These are phyloP conservation scores for Osedax frankpressi DNA, from an alignment of 2,888 invertebrate genomes.

Conservation along the genomic window DNA sequence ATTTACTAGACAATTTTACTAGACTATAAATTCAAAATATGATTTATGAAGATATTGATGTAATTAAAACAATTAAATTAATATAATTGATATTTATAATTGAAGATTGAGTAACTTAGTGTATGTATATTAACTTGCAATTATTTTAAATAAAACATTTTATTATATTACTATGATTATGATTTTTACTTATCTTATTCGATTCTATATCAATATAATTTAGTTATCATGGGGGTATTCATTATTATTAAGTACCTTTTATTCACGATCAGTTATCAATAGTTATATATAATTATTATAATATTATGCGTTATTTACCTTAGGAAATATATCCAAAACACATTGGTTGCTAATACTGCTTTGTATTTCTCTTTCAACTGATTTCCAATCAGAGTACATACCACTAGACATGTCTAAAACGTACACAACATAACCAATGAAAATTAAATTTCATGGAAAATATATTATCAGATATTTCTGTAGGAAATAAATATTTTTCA, in stretches of 20 bases:
- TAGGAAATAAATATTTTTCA: too few relatives aligned
- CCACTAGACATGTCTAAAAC: background rate
- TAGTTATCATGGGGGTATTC: background rate
- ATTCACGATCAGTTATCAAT: background rate
- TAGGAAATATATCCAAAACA: background rate
- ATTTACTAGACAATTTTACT: too few relatives aligned
- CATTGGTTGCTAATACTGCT: background rate
- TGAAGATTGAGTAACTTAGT: background rate
- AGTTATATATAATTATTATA: background rate
- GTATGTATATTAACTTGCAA: background rate
- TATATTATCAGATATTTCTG: too few relatives aligned
- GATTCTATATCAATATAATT: too few relatives aligned
- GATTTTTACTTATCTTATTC: too few relatives aligned
- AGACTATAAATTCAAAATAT: too few relatives aligned
- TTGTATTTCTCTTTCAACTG: background rate
- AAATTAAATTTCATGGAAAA: too few relatives aligned
- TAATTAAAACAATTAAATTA: background rate
- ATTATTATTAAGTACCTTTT: too few relatives aligned
- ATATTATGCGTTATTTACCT: background rate
- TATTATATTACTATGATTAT: too few relatives aligned
- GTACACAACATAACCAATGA: too few relatives aligned
- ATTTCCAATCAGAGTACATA: background rate
- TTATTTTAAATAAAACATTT: too few relatives aligned
- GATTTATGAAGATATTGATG: background rate
- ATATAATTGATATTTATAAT: background rate